A percentile compares a stretch with the other conserved stretches of the same genome.
Conservation (phyloP, 2,113 vertebrate species). For the Cololabis saira region DNA sequence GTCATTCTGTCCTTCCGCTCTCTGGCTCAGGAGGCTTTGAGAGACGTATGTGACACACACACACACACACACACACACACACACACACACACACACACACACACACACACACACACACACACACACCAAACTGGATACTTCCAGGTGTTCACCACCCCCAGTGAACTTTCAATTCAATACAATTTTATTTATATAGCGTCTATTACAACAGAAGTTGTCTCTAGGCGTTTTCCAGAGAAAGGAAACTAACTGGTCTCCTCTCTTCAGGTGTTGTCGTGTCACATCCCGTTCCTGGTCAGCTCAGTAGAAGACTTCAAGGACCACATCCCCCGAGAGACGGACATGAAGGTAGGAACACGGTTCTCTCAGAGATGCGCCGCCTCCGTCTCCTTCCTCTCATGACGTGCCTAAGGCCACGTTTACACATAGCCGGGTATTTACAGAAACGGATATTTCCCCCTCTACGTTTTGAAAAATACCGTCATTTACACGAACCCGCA, state of each 20-base stretch:
- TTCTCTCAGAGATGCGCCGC: fast-evolving
- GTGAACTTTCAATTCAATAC: no score
- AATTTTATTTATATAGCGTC: no score
- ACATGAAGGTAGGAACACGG: constrained; percentile 92
- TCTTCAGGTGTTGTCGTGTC: constrained; percentile 93
- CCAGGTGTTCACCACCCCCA: neutral
- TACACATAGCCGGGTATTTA: no score
- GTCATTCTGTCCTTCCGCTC: constrained; percentile 98
- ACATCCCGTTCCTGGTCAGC: constrained; percentile 99
- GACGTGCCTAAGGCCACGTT: no score
- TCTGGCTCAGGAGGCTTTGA: constrained; percentile 94
- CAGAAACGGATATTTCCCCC: no score
- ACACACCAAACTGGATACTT: neutral
- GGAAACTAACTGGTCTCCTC: no score
- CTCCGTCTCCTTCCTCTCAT: neutral
- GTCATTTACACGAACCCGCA: no score
- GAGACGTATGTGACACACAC: constrained; percentile 89
- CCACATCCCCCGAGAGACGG: constrained; percentile 98
- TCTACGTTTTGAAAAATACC: no score
- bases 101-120: constrained; percentile 1
- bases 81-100: constrained; percentile 5
- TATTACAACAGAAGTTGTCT: no score
- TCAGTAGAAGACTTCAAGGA: constrained; percentile 99
- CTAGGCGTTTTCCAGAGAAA: no score
- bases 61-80: neutral